Evolutionary conservation across 2,888 invertebrate species (phyloP), one percentile per base, ranked within the genome.

Genomic region (Bombylius discolor): DNA sequence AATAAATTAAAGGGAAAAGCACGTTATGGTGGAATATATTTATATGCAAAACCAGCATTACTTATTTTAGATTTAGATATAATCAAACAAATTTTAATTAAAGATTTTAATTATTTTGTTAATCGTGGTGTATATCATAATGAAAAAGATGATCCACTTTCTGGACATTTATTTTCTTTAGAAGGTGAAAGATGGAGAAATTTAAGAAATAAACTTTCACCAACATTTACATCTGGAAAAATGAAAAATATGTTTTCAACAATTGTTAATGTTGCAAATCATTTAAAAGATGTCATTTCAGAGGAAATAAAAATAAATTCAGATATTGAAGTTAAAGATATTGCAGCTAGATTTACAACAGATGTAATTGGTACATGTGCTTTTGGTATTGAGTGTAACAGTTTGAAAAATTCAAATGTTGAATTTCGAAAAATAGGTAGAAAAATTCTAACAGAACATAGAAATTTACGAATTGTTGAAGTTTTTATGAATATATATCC

Each of bases 341-440:
- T 74, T 1, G 64, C 72, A 39, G 71, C 72, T 0, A 68, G 73
- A 33, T 78, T 68, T 52, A 76, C 77, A 0, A 75, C 75, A 8
- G 78, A 79, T 63, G 74, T 78, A 0, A 77, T 78, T 56, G 76
- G 74, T 14, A 66, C 65, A 4, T 72, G 75, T 60, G 75, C 70
- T 1, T 77, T 77, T 62, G 77, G 77, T 5, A 66, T 77, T 1
- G 69, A 75, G 14, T 70, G 73, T 59, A 75, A 77, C 56, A 71
- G 72, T 47, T 65, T 77, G 14, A 66, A 65, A 14, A 63, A 75
- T 62, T 67, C 72, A 0, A 62, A 73, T 59, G 64, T 68, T 0
- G 67, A 70, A 51, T 75, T 76, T 59, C 64, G 70, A 11, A 53
- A 55, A 2, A 58, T 66, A 32, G 69, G 68, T 0, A 61, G 61